These are phyloP conservation scores for Falco punctatus DNA, from an alignment of 2,113 vertebrate genomes.

Conservation along the genomic window DNA sequence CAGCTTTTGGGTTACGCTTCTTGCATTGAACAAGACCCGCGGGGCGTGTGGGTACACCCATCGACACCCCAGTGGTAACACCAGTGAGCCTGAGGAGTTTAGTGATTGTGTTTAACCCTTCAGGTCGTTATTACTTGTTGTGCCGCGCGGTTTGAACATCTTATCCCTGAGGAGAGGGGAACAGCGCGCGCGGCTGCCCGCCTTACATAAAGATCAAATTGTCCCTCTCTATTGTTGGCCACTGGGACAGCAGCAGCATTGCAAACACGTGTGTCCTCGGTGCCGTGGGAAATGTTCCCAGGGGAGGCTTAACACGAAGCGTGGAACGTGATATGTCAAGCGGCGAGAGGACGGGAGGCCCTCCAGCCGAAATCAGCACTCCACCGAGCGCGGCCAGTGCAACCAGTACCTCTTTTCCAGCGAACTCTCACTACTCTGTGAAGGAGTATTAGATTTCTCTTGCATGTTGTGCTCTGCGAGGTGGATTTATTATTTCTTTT, in stretches of 20 bases:
- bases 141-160: neutral
- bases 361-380: neutral
- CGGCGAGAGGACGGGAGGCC: neutral
- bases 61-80: neutral
- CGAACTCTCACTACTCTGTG: slow-evolving; percentile 63
- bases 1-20: neutral
- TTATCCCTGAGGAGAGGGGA: neutral
- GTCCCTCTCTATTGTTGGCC: slow-evolving; percentile 50
- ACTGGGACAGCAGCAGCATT: neutral
- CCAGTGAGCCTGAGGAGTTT: neutral
- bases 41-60: neutral
- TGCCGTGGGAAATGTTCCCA: slow-evolving; percentile 57
- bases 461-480: neutral
- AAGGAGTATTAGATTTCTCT: slow-evolving; percentile 64
- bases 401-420: slow-evolving; percentile 38
- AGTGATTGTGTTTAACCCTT: slow-evolving; percentile 16
- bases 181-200: neutral
- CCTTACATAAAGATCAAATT: slow-evolving; percentile 20
- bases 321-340: slow-evolving; percentile 57
- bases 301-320: slow-evolving; percentile 40
- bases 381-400: neutral
- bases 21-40: accelerated
- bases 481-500: neutral
- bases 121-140: neutral
- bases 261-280: neutral